Conservation (phyloP, 2,797 vertebrate species). For the Pelodytes ibericus region DNA sequence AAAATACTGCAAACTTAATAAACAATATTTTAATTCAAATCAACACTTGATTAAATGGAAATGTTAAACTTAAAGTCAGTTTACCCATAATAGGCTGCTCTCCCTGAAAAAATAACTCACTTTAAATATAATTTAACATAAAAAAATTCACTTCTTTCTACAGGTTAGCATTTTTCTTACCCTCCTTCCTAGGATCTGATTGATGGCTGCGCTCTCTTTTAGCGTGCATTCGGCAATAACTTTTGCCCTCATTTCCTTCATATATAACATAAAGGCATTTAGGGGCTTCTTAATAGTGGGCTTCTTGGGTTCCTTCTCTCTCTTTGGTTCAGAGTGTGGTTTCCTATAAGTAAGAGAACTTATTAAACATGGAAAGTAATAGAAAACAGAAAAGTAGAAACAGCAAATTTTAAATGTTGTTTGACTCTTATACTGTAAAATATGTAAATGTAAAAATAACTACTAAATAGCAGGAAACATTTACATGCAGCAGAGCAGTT, state of each 20-base stretch:
- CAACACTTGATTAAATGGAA: background rate
- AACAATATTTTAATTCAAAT: no score
- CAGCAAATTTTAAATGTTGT: no score
- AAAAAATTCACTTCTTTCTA: no score
- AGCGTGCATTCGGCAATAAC: conserved; percentile 97
- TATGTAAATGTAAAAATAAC: background rate
- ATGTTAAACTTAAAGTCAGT: no score
- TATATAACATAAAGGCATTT: conserved; percentile 98
- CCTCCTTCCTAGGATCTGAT: conserved; percentile 96
- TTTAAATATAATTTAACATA: no score
- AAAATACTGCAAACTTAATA: no score
- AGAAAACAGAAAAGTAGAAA: background rate
- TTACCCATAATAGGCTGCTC: no score
- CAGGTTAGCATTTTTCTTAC: conserved; percentile 79
- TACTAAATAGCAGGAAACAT: no score
- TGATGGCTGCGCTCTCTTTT: conserved; percentile 98
- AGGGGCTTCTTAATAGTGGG: conserved; percentile 98
- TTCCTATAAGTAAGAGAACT: conserved; percentile 75
- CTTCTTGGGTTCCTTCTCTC: conserved; percentile 96
- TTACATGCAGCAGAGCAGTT: no score
- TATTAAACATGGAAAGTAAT: background rate
- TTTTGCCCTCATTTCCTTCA: conserved; percentile 99
- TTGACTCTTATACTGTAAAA: background rate
- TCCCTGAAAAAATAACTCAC: no score
- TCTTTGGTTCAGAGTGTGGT: conserved; percentile 87